These are phyloP conservation scores for Lasioglossum calceatum DNA, from an alignment of 2,888 invertebrate genomes.

Conservation along the genomic window DNA sequence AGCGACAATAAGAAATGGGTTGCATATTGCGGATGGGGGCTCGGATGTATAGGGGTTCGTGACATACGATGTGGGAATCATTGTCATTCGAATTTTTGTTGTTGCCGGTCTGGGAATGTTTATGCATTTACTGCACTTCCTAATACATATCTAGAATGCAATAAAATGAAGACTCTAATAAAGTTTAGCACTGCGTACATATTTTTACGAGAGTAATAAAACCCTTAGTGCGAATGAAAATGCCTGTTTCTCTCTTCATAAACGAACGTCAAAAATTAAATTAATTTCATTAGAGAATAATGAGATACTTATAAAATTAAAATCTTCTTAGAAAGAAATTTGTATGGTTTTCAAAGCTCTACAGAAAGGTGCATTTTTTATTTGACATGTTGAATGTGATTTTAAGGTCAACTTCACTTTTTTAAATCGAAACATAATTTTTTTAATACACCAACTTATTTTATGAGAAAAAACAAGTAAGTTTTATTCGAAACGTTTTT, in stretches of 20 bases:
- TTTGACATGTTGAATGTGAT: no score
- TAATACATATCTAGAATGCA: background rate
- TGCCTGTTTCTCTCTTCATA: background rate
- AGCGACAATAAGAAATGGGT: slow-evolving; percentile 3
- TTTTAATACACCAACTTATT: no score
- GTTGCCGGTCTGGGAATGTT: background rate
- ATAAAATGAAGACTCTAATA: background rate
- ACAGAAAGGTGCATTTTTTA: no score
- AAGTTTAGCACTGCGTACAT: background rate
- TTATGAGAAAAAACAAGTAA: no score
- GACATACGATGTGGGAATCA: background rate
- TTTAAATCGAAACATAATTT: no score
- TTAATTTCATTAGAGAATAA: background rate
- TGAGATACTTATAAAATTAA: background rate
- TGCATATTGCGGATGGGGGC: background rate
- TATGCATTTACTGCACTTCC: background rate
- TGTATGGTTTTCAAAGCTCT: no score
- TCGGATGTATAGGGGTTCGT: background rate
- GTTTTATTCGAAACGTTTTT: no score
- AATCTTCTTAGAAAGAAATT: background rate
- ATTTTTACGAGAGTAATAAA: background rate
- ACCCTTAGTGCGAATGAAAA: background rate
- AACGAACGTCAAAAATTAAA: background rate
- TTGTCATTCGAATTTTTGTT: background rate
- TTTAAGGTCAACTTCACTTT: no score